Base-by-base conservation (phyloP, 53 echinoderm and acorn worm genomes). In the Holothuria scabra region DNA sequence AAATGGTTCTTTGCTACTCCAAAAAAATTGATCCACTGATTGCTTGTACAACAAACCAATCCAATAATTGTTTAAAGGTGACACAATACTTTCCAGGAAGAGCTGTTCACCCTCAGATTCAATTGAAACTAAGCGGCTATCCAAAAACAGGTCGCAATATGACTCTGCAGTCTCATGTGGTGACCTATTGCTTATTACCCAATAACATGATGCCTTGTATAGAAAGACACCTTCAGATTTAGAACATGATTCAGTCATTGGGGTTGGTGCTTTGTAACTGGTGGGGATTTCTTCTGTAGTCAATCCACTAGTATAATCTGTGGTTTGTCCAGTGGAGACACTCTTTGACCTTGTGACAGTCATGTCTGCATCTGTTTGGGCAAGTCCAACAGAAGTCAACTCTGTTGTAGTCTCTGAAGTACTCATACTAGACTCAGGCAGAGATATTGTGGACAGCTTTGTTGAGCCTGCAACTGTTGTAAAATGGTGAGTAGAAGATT, bases 141-240 rank as follows among this genome's bases (percentile, higher is more conserved):
- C 23, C 13, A 32, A 46, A 21, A 46, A 12, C 0, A 14, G 7
- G 0, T 28, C 32, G 24, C 72, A 72, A 48, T 46, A n/a, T 19
- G 13, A 13, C 21, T 24, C 12, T 32, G 72, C 72, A 18, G 7
- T 34, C 22, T 24, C 0, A 1, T 23, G 14, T 11, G 44, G 16
- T 20, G 10, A 46, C 9, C n/a, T 16, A 16, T 4, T 6, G 5
- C 13, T 44, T 72, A n/a, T 23, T 0, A 72, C 37, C 48, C 44
- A 23, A 49, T 72, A 72, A 72, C 72, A 72, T 12, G 72, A 72
- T 48, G 72, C 46, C 46, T 72, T 72, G 16, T 46, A 72, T 14
- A 14, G 44, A 3, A 72, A 7, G 21, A 4, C 72, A 12, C 26
- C 72, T 35, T 22, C 1, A n/a, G 25, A 72, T 1, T 20, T 11